Conservation (phyloP, 92 coral and sea anemone species). For the Palythoa grandis region DNA sequence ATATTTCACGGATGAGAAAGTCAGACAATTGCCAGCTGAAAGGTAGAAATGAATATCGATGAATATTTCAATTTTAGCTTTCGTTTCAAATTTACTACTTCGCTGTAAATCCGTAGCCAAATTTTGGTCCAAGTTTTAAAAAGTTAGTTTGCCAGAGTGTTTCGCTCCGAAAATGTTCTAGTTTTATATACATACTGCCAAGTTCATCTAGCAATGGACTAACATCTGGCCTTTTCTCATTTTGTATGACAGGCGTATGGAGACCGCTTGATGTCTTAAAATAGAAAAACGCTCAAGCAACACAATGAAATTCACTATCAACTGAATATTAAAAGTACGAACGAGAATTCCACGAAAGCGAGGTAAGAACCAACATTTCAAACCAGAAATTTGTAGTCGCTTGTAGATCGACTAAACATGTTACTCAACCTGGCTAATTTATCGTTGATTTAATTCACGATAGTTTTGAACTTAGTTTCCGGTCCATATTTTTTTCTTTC, state of each 20-base stretch:
- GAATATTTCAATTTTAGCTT: neutral
- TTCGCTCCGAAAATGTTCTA: neutral
- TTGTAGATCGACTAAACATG: conserved; percentile 7
- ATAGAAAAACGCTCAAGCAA: conserved; percentile 33
- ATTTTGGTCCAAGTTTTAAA: conserved; percentile 9
- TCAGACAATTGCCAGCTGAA: conserved; percentile 7
- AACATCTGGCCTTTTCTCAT: conserved; percentile 36
- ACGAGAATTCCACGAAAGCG: conserved; percentile 29
- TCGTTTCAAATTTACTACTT: conserved; percentile 19
- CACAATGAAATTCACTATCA: conserved; percentile 31
- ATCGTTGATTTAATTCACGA: conserved; percentile 5
- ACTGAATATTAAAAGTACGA: conserved; percentile 14
- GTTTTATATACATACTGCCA: neutral
- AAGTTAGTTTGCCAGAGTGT: neutral
- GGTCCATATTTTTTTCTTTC: conserved; percentile 80
- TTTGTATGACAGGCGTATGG: conserved; percentile 42
- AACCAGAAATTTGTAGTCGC: neutral
- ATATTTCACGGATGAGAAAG: conserved; percentile 36
- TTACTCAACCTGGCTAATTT: conserved; percentile 10
- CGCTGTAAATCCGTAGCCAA: conserved; percentile 5
- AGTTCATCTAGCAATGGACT: neutral
- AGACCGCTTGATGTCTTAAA: conserved; percentile 40
- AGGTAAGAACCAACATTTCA: conserved; percentile 29
- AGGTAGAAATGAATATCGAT: conserved; percentile 19
- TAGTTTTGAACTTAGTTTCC: conserved; percentile 40